phyloP scores from a whole-genome alignment of 2,797 vertebrate species.

The Holocentrus rufus region DNA sequence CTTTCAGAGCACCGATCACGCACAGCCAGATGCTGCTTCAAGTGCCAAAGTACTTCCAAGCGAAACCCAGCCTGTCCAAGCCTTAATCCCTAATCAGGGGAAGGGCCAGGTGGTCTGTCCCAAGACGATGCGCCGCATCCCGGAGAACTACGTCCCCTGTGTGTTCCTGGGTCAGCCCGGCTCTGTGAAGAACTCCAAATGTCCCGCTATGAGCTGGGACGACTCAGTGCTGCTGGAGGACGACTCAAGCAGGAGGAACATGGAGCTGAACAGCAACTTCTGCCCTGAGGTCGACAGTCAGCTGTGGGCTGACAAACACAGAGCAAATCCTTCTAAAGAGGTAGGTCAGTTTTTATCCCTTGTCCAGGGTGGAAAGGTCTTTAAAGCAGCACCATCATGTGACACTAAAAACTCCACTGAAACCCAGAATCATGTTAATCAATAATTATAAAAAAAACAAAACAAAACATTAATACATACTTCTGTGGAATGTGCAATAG shows the following conservation, averaged over 20 bases:
- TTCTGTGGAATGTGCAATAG: no score
- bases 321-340: no score
- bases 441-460: no score
- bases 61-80: conserved; percentile 33
- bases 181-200: conserved; percentile 51
- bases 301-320: conserved; percentile 69
- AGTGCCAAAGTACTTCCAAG: conserved; percentile 13
- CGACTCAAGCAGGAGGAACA: conserved; percentile 64
- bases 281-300: conserved; percentile 62
- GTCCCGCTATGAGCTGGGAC: conserved; percentile 73
- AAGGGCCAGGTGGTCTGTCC: conserved; percentile 68
- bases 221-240: conserved; percentile 67
- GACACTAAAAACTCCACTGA: no score
- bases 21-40: conserved; percentile 43
- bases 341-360: conserved; percentile 33
- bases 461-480: no score
- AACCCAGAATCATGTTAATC: no score
- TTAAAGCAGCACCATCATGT: no score
- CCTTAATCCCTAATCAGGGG: conserved; percentile 53
- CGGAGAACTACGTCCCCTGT: conserved; percentile 82
- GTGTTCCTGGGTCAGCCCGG: conserved; percentile 77
- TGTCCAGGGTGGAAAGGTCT: not conserved
- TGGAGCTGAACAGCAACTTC: conserved; percentile 78
- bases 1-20: conserved; percentile 84
- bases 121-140: conserved; percentile 61